These are phyloP conservation scores for Caenorhabditis sinica DNA, from an alignment of 2,888 invertebrate species.

Conservation along the genomic window DNA sequence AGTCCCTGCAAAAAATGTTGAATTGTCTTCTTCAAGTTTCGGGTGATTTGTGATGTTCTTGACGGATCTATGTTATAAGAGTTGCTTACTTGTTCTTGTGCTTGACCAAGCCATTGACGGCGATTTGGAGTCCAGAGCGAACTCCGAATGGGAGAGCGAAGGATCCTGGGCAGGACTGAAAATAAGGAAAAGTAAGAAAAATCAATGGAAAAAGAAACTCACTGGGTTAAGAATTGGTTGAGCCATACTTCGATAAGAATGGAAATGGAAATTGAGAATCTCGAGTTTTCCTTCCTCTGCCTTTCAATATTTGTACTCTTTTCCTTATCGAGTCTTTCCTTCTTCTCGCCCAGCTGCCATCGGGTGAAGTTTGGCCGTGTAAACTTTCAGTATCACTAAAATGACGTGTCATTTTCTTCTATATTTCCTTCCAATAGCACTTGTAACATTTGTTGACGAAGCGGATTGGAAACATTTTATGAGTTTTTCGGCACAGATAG, in stretches of 20 bases:
- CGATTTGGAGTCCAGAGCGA: slow-evolving; percentile 56
- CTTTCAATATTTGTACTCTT: slow-evolving; percentile 42
- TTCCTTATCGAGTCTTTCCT: slow-evolving; percentile 29
- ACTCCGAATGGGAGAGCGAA: slow-evolving; percentile 57
- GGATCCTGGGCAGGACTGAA: slow-evolving; percentile 56
- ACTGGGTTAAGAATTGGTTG: slow-evolving; percentile 62
- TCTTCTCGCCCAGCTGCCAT: slow-evolving; percentile 31
- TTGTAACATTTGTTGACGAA: slow-evolving; percentile 22
- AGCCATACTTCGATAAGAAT: slow-evolving; percentile 31
- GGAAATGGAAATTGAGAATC: slow-evolving; percentile 25
- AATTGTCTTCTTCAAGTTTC: neutral
- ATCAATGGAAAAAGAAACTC: slow-evolving; percentile 3
- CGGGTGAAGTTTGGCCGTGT: slow-evolving; percentile 43
- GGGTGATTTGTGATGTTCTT: neutral
- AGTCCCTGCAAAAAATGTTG: slow-evolving; percentile 51
- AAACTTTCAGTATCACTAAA: slow-evolving; percentile 42
- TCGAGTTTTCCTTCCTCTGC: slow-evolving; percentile 1
- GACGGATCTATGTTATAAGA: neutral
- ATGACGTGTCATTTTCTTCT: slow-evolving; percentile 42
- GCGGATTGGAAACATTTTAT: slow-evolving; percentile 39
- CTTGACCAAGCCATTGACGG: slow-evolving; percentile 49
- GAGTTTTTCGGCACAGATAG: slow-evolving; percentile 5
- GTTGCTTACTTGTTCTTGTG: slow-evolving; percentile 60
- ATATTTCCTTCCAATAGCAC: neutral
- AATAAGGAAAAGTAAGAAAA: neutral